Evolutionary conservation across 1,140 invertebrate species (phyloP), one percentile per base, ranked within the genome.

Genomic region (Hylaeus volcanicus): DNA sequence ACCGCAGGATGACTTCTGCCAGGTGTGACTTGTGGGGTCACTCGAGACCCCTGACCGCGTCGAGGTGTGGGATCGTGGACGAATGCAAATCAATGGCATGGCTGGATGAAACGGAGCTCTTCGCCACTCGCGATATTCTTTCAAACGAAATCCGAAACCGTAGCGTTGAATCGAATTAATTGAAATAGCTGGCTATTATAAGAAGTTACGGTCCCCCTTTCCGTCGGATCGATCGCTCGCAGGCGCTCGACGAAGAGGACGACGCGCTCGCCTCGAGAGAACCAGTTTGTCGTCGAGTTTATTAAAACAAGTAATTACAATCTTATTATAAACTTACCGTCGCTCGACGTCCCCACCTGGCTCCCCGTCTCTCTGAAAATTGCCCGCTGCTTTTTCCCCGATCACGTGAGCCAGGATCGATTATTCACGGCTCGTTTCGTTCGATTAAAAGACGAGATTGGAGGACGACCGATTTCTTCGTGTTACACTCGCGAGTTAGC

Each of bases 161-260:
- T 63, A 55, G 26, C 75, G 66, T 75, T 76, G 64, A 60, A 79
- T 79, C 71, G 76, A 83, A 85, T 85, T 85, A 82, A 85, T 85
- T 85, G 83, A 72, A 85, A 74, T 68, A 74, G 76, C 74, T 76
- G 69, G 71, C 83, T 83, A 79, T 85, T 79, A 85, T 68, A 69
- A 66, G 76, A 78, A 66, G 76, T 70, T 60, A 63, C 74, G 66
- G 71, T 65, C 56, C 64, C 63, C 70, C 72, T 26, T 26, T 26
- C n/a, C 76, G 9, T 6, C 66, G 76, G 77, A 77, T 73, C 68
- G 81, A 79, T 79, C 81, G 81, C 72, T 78, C 72, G 51, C 66
- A 2, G 55, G 14, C 12, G 51, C 51, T 5, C 45, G 26, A 26
- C 26, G 26, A 26, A 26, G 26, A 26, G 26, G 26, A 26, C 26